Evolutionary conservation across 1,140 invertebrate species (phyloP).

Genomic region (Dufourea novaeangliae): DNA sequence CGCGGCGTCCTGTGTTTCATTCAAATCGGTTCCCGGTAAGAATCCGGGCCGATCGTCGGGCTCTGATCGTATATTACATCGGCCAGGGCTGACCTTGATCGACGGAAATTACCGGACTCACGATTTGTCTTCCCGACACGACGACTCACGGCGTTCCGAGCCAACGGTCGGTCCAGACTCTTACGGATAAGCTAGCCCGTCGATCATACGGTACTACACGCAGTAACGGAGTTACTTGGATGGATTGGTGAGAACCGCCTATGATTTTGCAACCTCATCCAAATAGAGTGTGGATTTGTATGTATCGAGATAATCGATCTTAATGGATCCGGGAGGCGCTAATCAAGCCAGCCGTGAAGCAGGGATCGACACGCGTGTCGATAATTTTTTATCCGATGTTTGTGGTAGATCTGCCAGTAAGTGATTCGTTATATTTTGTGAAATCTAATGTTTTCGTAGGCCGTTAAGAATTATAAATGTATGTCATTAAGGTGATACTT

Average conservation of each 20-base stretch:
- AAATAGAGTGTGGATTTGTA: conserved; percentile 41
- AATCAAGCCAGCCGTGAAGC: conserved; percentile 26
- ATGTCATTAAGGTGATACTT: no score
- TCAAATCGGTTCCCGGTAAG: conserved; percentile 65
- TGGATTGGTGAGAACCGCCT: not conserved
- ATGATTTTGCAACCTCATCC: conserved; percentile 56
- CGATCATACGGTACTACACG: not conserved
- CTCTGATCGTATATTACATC: conserved; percentile 47
- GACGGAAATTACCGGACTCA: conserved; percentile 53
- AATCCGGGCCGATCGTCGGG: conserved; percentile 11
- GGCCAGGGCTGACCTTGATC: conserved; percentile 40
- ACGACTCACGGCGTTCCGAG: not conserved
- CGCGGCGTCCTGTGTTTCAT: conserved; percentile 42
- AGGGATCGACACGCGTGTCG: conserved; percentile 12
- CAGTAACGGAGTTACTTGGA: not conserved
- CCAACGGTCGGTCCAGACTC: not conserved
- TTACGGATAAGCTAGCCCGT: not conserved
- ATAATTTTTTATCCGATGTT: no score
- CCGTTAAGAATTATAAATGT: no score
- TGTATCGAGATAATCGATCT: conserved; percentile 62
- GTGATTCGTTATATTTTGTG: no score
- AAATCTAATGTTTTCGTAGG: no score
- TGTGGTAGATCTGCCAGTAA: no score
- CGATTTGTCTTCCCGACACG: conserved; percentile 61
- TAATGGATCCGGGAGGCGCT: conserved; percentile 50